phyloP scores from a whole-genome alignment of 1,140 invertebrate genomes.

The Penaeus japonicus region DNA sequence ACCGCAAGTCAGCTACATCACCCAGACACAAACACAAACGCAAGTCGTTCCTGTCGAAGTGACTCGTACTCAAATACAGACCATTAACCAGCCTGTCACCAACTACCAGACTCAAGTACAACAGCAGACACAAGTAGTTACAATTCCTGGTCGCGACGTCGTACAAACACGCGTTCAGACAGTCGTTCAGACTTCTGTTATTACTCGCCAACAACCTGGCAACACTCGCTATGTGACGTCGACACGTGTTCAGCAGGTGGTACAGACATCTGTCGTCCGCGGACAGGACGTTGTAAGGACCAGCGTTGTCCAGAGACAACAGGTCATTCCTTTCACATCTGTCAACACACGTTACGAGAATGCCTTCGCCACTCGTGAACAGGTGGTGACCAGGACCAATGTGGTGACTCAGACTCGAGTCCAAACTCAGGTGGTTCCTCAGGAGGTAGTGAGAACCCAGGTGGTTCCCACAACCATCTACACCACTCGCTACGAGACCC shows the following conservation, averaged over 20 bases:
- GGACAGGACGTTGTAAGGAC: neutral
- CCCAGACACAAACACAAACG: neutral
- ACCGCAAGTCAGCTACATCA: neutral
- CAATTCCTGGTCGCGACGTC: neutral
- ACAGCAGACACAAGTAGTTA: neutral
- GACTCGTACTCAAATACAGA: neutral
- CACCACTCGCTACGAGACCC: conserved; percentile 1
- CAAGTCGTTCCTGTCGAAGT: neutral
- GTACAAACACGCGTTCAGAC: neutral
- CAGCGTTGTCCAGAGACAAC: neutral
- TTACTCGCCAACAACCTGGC: neutral
- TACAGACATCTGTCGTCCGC: neutral
- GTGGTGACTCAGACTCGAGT: neutral
- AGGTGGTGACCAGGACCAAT: conserved; percentile 9
- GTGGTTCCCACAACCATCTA: neutral
- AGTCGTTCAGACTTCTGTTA: neutral
- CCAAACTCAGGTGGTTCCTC: neutral
- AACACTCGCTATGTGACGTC: neutral
- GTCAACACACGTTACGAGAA: neutral
- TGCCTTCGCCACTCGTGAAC: neutral
- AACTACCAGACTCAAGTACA: neutral
- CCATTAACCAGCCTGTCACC: neutral
- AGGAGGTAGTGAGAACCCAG: conserved; percentile 6
- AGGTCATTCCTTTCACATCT: neutral
- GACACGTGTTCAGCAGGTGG: neutral